Evolutionary conservation across 2,888 invertebrate genomes (phyloP), one percentile per base, ranked within the genome.

Genomic region (Pantelozetes paolii): DNA sequence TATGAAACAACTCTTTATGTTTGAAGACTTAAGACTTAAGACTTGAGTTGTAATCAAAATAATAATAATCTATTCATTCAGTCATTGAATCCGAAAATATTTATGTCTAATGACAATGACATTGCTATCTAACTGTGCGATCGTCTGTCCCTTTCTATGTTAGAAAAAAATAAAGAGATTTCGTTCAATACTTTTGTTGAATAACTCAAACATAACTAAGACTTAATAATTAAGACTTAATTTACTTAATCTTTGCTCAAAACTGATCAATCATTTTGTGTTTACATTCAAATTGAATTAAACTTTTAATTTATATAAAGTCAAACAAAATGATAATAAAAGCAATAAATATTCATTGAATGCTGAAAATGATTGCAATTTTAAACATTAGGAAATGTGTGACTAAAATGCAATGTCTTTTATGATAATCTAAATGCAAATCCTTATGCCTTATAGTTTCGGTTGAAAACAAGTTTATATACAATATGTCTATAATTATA

Each of bases 291-390:
- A 36, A 8, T 36, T 36, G 36, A 8, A n/a, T 50, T 20, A 8
- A 20, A 20, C 36, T 36, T 36, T 36, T 36, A 36, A 8, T 36
- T 36, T 36, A 36, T 36, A 8, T 50, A n/a, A n/a, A n/a, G 6
- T n/a, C 15, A 20, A 20, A 50, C 50, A 50, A 50, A n/a, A n/a
- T n/a, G n/a, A n/a, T n/a, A n/a, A n/a, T n/a, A n/a, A n/a, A n/a
- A n/a, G n/a, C 20, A 50, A 50, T 50, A 50, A 50, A 50, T 50
- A 50, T 50, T 50, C 50, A 50, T 50, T 50, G 50, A 8, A 50
- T 50, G n/a, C 50, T n/a, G n/a, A 15, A 50, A 1, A 20, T 50
- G 50, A n/a, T n/a, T n/a, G 8, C 20, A 11, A 8, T 36, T 36
- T 20, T 20, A 50, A 20, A 20, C 15, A 50, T 11, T 36, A 20